Percentiles rank a stretch among this genome's conserved stretches.
Conservation (phyloP, 2,888 invertebrate genomes). For the Dasysyrphus tricinctus region DNA sequence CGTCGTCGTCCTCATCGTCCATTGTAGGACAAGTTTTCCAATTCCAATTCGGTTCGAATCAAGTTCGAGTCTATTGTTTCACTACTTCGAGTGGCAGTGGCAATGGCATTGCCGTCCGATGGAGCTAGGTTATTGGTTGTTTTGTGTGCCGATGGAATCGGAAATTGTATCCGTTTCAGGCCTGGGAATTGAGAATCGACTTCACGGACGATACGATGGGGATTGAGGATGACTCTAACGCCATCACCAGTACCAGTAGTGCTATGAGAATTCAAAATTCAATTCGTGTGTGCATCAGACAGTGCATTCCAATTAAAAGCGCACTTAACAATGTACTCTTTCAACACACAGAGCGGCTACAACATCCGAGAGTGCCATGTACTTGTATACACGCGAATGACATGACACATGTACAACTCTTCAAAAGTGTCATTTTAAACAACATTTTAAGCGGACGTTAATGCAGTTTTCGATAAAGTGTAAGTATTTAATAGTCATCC, state of each 20-base stretch:
- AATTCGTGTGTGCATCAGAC: conserved; percentile 72
- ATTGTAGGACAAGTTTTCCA: conserved; percentile 71
- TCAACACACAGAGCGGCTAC: conserved; percentile 30
- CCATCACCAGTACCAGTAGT: neutral
- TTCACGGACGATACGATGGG: neutral
- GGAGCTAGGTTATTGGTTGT: conserved; percentile 55
- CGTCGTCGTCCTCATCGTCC: conserved; percentile 1
- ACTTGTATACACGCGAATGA: conserved; percentile 22
- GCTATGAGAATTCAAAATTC: conserved; percentile 49
- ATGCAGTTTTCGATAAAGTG: conserved; percentile 48
- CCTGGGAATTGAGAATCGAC: conserved; percentile 12
- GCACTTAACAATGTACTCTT: conserved; percentile 69
- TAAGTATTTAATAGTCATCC: neutral
- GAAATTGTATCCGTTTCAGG: conserved; percentile 70
- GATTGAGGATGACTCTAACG: neutral
- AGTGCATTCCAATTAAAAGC: conserved; percentile 74
- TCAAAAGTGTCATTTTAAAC: conserved; percentile 74
- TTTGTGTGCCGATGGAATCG: conserved; percentile 48
- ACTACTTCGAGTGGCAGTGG: conserved; percentile 38
- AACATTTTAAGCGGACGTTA: conserved; percentile 58
- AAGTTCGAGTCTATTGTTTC: conserved; percentile 63
- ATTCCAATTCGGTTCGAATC: conserved; percentile 65
- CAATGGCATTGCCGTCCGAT: conserved; percentile 45
- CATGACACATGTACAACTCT: conserved; percentile 72
- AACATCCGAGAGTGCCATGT: conserved; percentile 31